A percentile compares a stretch with the other conserved stretches of the same genome.
Conservation (phyloP, 2,797 vertebrate species). For the Poeciliopsis paucimaculata region DNA sequence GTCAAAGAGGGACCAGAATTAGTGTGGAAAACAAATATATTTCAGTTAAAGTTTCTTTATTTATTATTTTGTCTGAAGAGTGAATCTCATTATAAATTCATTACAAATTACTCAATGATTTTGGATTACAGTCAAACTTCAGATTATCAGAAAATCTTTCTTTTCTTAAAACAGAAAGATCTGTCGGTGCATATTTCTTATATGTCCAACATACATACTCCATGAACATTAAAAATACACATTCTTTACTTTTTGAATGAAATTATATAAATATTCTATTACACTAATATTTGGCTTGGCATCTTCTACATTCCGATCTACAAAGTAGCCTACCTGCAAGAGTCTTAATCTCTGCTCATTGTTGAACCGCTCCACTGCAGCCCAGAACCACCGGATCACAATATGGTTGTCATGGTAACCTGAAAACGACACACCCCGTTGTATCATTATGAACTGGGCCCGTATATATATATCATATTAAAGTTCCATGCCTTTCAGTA, state of each 20-base stretch:
- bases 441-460: background rate
- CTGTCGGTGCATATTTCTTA: background rate
- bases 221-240: background rate
- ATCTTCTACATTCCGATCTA: background rate
- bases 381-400: conserved; percentile 99
- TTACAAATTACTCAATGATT: background rate
- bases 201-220: background rate
- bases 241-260: background rate
- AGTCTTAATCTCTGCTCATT: conserved; percentile 96
- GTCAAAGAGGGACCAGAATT: background rate
- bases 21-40: background rate
- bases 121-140: background rate
- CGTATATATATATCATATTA: background rate
- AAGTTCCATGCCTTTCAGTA: background rate
- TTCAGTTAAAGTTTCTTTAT: background rate
- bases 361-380: conserved; percentile 97
- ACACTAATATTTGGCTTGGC: background rate
- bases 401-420: conserved; percentile 99
- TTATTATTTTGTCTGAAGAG: background rate
- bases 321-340: conserved; percentile 83
- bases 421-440: conserved; percentile 49
- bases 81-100: background rate
- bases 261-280: background rate
- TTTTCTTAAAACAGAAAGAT: background rate
- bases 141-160: background rate